Evolutionary conservation across 1,140 invertebrate genomes (phyloP).

Genomic region (Drepana arcuata): DNA sequence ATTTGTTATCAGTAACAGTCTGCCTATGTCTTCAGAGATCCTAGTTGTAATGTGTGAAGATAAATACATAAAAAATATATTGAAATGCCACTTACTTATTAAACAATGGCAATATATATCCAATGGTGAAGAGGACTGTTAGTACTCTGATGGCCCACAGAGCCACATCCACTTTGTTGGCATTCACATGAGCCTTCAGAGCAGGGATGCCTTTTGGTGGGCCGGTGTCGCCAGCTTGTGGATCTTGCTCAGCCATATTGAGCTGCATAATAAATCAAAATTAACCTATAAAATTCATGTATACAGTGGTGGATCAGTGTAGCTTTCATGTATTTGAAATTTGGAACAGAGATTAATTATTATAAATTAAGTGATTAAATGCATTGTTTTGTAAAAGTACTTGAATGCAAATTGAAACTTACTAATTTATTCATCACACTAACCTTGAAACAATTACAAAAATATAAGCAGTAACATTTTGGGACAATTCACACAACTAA

Average conservation of each 20-base stretch:
- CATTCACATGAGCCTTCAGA: slow-evolving; percentile 80
- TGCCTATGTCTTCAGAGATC: not conserved
- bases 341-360: no score
- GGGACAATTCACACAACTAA: no score
- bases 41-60: no score
- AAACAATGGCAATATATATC: slow-evolving; percentile 90
- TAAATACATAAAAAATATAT: slow-evolving; percentile 1
- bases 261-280: no score
- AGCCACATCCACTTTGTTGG: slow-evolving; percentile 88
- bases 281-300: slow-evolving; percentile 3
- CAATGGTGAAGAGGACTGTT: slow-evolving; percentile 86
- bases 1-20: not conserved
- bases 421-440: no score
- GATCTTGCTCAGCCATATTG: slow-evolving; percentile 43
- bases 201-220: slow-evolving; percentile 72
- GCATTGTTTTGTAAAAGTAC: no score
- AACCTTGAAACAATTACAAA: no score
- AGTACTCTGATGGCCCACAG: slow-evolving; percentile 88
- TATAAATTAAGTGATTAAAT: no score
- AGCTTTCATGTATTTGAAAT: not conserved
- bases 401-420: no score
- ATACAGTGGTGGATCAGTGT: not conserved
- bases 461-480: no score
- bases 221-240: slow-evolving; percentile 48
- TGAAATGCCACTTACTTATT: slow-evolving; percentile 87